Conservation (phyloP, 2,888 invertebrate species). For the Monochamus alternatus region DNA sequence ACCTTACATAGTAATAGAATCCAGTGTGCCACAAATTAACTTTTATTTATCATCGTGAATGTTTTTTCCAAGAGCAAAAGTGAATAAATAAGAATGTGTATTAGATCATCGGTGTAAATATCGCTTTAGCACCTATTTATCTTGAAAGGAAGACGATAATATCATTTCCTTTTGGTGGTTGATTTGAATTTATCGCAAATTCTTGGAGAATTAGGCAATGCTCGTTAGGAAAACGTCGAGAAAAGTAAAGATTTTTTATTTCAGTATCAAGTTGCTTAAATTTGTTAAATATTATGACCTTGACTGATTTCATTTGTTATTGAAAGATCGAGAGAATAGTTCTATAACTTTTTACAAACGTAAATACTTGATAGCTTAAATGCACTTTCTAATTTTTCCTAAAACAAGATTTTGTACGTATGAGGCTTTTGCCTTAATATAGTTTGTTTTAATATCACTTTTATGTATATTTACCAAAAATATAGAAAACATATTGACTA, state of each 20-base stretch:
- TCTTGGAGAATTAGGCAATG: not conserved
- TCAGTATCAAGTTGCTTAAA: not conserved
- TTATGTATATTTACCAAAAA: too few relatives aligned
- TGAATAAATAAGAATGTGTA: constrained; percentile 17
- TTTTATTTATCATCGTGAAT: constrained; percentile 32
- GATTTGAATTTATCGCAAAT: not conserved
- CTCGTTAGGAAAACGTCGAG: not conserved
- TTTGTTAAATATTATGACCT: too few relatives aligned
- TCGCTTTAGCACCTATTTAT: constrained; percentile 29
- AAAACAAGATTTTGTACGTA: too few relatives aligned
- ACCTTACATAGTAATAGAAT: constrained; percentile 37
- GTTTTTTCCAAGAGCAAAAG: not conserved
- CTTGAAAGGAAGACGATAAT: constrained; percentile 33
- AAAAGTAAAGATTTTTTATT: too few relatives aligned
- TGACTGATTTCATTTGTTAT: too few relatives aligned
- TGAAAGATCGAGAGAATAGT: too few relatives aligned
- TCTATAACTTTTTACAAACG: too few relatives aligned
- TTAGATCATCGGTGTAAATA: constrained; percentile 29
- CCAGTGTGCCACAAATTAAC: constrained; percentile 30
- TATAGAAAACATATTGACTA: too few relatives aligned
- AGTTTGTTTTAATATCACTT: too few relatives aligned
- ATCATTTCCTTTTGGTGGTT: constrained; percentile 29
- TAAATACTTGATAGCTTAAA: too few relatives aligned
- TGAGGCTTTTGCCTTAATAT: too few relatives aligned
- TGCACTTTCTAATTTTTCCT: too few relatives aligned